These are phyloP conservation scores for Pipistrellus pygmaeus DNA, from an alignment of 2,797 vertebrate genomes.

Conservation along the genomic window DNA sequence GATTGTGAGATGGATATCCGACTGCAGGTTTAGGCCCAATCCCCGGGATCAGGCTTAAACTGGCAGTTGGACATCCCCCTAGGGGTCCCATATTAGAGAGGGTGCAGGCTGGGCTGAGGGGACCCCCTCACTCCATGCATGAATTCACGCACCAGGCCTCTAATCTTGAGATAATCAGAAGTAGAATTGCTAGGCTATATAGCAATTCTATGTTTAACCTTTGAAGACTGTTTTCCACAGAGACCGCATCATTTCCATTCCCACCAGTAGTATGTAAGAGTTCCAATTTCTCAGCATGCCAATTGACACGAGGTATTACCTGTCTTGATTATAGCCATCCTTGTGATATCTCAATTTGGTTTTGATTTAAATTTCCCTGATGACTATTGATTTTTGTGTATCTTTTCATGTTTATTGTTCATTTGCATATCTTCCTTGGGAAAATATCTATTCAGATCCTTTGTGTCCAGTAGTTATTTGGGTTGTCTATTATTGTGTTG, in stretches of 20 bases:
- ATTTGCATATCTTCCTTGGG: not conserved
- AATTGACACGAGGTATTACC: not conserved
- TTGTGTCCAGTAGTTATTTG: slow-evolving; percentile 5
- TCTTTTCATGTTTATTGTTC: slow-evolving; percentile 6
- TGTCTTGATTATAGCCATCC: not conserved
- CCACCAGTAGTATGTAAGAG: not conserved
- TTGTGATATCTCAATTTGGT: not conserved
- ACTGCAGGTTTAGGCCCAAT: too few relatives aligned
- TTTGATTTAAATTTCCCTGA: slow-evolving; percentile 37
- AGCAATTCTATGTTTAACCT: slow-evolving; percentile 34
- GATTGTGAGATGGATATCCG: too few relatives aligned
- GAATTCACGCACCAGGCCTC: too few relatives aligned
- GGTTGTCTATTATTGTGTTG: not conserved
- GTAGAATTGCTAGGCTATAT: not conserved
- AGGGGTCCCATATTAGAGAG: too few relatives aligned
- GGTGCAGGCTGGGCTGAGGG: too few relatives aligned
- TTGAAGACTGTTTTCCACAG: slow-evolving; percentile 1
- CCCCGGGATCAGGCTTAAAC: too few relatives aligned
- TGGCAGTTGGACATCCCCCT: too few relatives aligned
- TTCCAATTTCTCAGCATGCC: not conserved
- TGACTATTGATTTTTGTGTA: not conserved
- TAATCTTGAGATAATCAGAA: not conserved
- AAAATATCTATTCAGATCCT: slow-evolving; percentile 27
- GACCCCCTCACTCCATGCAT: too few relatives aligned
- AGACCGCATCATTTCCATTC: not conserved